Evolutionary conservation across 2,888 invertebrate species (phyloP).

Genomic region (Trichopoda pennipes): DNA sequence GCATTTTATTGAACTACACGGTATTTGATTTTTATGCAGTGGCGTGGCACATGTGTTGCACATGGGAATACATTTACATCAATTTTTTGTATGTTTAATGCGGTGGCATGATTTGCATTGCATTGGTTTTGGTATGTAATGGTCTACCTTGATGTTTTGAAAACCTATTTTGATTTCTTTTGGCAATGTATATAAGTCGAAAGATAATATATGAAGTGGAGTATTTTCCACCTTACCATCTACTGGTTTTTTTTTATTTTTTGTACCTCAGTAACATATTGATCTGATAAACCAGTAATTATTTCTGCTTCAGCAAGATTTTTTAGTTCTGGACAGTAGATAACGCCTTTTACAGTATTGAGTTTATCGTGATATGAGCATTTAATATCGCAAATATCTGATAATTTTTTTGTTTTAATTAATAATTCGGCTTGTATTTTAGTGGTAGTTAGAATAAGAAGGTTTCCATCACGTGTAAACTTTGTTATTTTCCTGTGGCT

Average conservation of each 20-base stretch:
- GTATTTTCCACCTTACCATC: conserved; percentile 20
- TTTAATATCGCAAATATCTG: conserved; percentile 28
- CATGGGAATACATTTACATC: not conserved
- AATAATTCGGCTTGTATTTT: conserved; percentile 14
- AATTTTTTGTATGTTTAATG: conserved; percentile 46
- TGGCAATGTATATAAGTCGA: conserved; percentile 38
- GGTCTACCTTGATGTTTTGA: conserved; percentile 41
- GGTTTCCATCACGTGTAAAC: conserved; percentile 31
- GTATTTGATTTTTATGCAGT: too few relatives aligned
- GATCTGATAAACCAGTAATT: conserved; percentile 34
- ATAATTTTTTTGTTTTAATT: conserved; percentile 36
- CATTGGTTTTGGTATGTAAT: conserved; percentile 47
- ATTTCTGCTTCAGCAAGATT: too few relatives aligned
- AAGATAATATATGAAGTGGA: conserved; percentile 38
- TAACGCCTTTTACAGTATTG: conserved; percentile 55
- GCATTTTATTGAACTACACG: too few relatives aligned
- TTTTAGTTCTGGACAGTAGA: conserved; percentile 39
- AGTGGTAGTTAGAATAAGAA: conserved; percentile 23
- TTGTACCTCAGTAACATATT: conserved; percentile 40
- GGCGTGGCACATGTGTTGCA: too few relatives aligned
- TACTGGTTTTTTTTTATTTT: conserved; percentile 48
- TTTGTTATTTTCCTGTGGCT: conserved; percentile 18
- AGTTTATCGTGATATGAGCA: conserved; percentile 18
- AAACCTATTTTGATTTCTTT: conserved; percentile 49
- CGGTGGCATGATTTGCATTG: conserved; percentile 48